phyloP scores from a whole-genome alignment of 2,888 invertebrate genomes.

The Lasius platythorax region DNA sequence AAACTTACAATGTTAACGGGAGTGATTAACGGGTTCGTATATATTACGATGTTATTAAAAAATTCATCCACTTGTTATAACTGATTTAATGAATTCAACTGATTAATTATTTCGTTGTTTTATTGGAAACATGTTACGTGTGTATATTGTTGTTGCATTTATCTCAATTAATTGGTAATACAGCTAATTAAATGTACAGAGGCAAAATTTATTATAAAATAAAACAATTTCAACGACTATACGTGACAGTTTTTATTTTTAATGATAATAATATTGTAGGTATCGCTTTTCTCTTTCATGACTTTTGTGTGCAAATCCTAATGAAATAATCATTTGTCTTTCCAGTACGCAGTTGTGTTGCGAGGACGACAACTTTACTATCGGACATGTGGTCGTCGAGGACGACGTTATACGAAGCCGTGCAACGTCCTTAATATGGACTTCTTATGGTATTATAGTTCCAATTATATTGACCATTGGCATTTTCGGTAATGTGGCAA shows the following conservation, averaged over 20 bases:
- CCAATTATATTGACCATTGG: slow-evolving; percentile 62
- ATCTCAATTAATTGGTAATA: not conserved
- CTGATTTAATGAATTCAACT: not conserved
- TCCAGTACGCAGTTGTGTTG: slow-evolving; percentile 66
- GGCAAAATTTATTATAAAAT: not conserved
- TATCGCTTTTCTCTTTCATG: not conserved
- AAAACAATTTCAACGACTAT: not conserved
- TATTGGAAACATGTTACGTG: not conserved
- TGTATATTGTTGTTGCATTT: not conserved
- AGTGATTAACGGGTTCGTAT: slow-evolving; percentile 67
- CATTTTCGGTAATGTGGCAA: slow-evolving; percentile 62
- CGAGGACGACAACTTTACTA: slow-evolving; percentile 59
- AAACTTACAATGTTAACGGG: slow-evolving; percentile 65
- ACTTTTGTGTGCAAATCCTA: not conserved
- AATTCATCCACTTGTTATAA: not conserved
- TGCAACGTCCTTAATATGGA: slow-evolving; percentile 31
- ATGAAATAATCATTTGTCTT: slow-evolving; percentile 25
- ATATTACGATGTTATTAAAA: not conserved
- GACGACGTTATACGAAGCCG: slow-evolving; percentile 33
- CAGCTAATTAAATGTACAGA: not conserved
- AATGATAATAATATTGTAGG: not conserved
- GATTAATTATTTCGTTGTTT: not conserved
- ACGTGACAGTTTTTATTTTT: not conserved
- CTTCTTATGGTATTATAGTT: slow-evolving; percentile 59
- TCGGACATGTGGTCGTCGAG: slow-evolving; percentile 11